Base-by-base conservation (phyloP, 2,797 vertebrate genomes). In the Malurus leucopterus region DNA sequence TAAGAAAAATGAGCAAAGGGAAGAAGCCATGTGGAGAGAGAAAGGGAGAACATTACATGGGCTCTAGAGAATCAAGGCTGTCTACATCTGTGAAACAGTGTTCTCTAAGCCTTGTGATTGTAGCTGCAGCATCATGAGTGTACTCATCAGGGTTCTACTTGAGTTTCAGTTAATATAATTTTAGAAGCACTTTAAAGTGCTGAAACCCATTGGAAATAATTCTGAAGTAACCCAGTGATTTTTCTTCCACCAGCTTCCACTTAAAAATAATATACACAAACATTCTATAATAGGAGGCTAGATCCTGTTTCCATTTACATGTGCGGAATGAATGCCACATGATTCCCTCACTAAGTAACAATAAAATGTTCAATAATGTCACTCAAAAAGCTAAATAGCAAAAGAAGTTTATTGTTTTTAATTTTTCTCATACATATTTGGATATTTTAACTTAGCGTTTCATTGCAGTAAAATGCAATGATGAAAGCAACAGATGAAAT, bases 101-200 rank as follows among this genome's bases (percentile, higher is more conserved):
- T 50, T 72, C 83, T 75, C 79, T 51, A 17, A 93, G 79, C 51
- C 58, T 83, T 1, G 0, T 15, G 5, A 81, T 53, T 67, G 55
- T 59, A 91, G 84, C 67, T 92, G 82, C 78, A 4, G 4, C 34
- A 81, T 38, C 70, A 30, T 73, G 85, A 90, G 79, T 47, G 40
- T 65, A 40, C 84, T 90, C 88, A 63, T 87, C 47, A 75, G 84
- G 57, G 55, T 78, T 89, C 89, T 92, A 65, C 91, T 90, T 81
- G 67, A 86, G 55, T 88, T 95, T 89, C 86, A 89, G 90, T 81
- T 86, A 91, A 78, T 86, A 70, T 57, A 55, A 89, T 91, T 93
- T 91, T 87, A 87, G 89, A 95, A 87, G 59, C 73, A 94, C 49
- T 93, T 87, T 87, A 49, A 91, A 85, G 65, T 64, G 41, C 72